These are phyloP conservation scores for Microtus richardsoni DNA, from an alignment of 2,113 vertebrate genomes.

Conservation along the genomic window DNA sequence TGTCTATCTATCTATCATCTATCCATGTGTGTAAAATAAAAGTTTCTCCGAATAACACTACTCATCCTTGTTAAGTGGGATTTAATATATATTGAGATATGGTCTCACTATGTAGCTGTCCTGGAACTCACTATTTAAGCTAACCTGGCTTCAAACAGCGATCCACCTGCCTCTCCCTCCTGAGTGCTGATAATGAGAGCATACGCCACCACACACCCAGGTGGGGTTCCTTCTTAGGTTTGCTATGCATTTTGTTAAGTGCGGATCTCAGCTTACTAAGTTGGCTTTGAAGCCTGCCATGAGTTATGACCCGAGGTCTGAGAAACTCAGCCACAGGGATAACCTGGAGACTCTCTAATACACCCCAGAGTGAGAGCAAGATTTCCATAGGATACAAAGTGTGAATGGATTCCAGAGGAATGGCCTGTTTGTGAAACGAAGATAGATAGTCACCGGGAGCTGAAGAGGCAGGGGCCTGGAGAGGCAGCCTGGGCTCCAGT, in stretches of 20 bases:
- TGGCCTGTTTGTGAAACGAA: background rate
- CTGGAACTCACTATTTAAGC: background rate
- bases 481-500: background rate
- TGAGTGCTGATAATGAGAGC: background rate
- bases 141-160: background rate
- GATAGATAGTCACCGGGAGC: background rate
- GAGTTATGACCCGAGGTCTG: background rate
- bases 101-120: background rate
- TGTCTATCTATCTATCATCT: background rate
- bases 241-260: conserved; percentile 16
- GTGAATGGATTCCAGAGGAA: background rate
- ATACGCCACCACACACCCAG: background rate
- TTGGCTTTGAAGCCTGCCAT: background rate
- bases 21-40: conserved; percentile 23
- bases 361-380: background rate
- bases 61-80: background rate
- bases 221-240: background rate
- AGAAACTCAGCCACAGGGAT: background rate
- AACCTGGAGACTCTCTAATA: background rate
- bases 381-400: background rate
- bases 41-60: background rate
- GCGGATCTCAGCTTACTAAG: background rate
- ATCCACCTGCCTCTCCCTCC: background rate
- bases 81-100: background rate
- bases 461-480: background rate